Base-by-base conservation (phyloP, 1,140 invertebrate species). In the Drosophila kohkoa region DNA sequence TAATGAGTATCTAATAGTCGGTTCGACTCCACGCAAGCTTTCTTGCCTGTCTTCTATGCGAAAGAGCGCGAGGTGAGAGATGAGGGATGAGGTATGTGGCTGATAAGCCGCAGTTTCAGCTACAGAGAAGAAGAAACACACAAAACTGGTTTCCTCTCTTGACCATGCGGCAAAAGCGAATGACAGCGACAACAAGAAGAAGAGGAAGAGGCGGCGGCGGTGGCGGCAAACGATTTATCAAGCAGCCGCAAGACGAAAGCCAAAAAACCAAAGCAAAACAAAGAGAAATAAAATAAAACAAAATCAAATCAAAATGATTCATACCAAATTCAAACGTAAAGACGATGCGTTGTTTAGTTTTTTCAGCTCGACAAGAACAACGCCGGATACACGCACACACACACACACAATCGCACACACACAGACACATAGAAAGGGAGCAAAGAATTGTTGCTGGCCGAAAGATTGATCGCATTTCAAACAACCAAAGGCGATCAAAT, bases 311-410 rank as follows among this genome's bases (percentile, higher is more conserved):
- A 59, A 71, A 75, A 63, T 78, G 76, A 78, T 75, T 78, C 76
- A 78, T 78, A 75, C 59, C 7, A 78, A 78, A 75, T 78, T 78
- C 72, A 78, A 75, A 78, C 73, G 76, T 78, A 78, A 78, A 78
- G 64, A 70, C 63, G 72, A 78, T 75, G 76, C 76, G 72, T 78
- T 78, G 76, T 75, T 69, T 74, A 68, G 63, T 63, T 32, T 66
- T 76, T 66, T 76, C 49, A 66, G 57, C 49, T 64, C 58, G 20
- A 48, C 55, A 49, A 54, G 28, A 41, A 35, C 72, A 41, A 35
- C 72, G 66, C 58, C 67, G 72, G 72, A 75, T 70, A 68, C 71
- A 73, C 35, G 38, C 48, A 71, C 30, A 49, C 51, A 63, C 68
- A 57, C 20, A n/a, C 4, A 43, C 30, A 41, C 13, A 51, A 11